Percentiles rank a stretch among this genome's conserved stretches.
phyloP scores from a whole-genome alignment of 1,140 invertebrate species.

The Drosophila teissieri region DNA sequence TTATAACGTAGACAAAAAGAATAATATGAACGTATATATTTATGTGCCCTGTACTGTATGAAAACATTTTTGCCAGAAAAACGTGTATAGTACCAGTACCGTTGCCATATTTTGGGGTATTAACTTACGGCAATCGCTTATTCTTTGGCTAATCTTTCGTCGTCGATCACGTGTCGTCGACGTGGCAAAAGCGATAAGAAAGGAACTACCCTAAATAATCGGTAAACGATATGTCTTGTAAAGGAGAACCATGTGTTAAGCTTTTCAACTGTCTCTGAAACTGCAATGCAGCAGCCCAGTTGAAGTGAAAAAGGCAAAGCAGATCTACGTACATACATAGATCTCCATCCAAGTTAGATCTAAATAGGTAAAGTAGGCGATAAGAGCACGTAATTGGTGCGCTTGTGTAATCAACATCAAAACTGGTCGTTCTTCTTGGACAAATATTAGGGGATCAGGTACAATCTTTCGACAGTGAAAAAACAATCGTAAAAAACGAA shows the following conservation, averaged over 20 bases:
- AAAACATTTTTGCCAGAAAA: slow-evolving; percentile 1
- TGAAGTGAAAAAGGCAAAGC: slow-evolving; percentile 1
- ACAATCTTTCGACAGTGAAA: slow-evolving; percentile 24
- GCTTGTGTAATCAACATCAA: slow-evolving; percentile 53
- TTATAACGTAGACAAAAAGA: no score
- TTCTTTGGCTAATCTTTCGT: neutral
- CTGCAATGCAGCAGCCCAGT: neutral
- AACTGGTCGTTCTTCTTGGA: slow-evolving; percentile 29
- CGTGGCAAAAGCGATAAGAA: no score
- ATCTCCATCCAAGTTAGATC: slow-evolving; percentile 15
- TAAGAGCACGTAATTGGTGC: slow-evolving; percentile 41
- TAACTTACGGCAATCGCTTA: neutral
- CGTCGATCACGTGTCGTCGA: slow-evolving; percentile 17
- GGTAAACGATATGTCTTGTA: neutral
- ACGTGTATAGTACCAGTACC: neutral
- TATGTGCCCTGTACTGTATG: neutral
- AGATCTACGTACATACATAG: neutral
- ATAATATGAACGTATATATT: neutral
- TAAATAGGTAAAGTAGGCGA: slow-evolving; percentile 28
- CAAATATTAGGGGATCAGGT: slow-evolving; percentile 42
- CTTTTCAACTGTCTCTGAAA: neutral
- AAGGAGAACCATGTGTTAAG: neutral
- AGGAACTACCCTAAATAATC: no score
- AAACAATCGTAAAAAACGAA: slow-evolving; percentile 35
- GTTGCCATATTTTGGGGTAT: neutral